Evolutionary conservation across 2,797 vertebrate species (phyloP).

Genomic region (Cryptoprocta ferox): DNA sequence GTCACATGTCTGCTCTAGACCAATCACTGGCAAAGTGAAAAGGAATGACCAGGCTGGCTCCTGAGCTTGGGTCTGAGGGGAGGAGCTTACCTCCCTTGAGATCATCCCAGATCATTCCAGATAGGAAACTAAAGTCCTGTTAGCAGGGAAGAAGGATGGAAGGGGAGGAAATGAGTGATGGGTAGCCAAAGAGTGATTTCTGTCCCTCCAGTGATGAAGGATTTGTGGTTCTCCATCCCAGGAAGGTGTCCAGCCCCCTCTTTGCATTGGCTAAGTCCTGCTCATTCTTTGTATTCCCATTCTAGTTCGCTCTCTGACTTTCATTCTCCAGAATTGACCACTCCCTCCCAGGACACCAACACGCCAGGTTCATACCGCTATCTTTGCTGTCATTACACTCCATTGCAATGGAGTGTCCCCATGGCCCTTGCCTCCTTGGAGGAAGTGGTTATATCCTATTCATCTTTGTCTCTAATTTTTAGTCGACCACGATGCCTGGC

Average conservation of each 20-base stretch:
- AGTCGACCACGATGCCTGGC: neutral
- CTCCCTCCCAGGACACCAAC: neutral
- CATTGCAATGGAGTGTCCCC: neutral
- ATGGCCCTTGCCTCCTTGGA: neutral
- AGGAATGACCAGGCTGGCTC: neutral
- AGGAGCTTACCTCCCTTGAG: neutral
- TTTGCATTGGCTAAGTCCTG: neutral
- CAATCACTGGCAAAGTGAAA: neutral
- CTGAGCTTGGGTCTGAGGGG: neutral
- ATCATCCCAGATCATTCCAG: neutral
- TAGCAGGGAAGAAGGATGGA: neutral
- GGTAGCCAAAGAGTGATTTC: neutral
- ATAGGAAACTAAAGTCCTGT: neutral
- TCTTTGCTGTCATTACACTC: neutral
- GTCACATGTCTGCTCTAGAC: neutral
- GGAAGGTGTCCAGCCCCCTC: neutral
- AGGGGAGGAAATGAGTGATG: neutral
- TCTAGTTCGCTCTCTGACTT: neutral
- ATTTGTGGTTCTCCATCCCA: neutral
- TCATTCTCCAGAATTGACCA: neutral
- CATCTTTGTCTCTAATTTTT: neutral
- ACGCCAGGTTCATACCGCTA: neutral
- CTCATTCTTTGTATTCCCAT: neutral
- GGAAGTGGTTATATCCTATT: neutral
- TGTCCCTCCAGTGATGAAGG: neutral